phyloP scores from a whole-genome alignment of 1,140 invertebrate species.

The Drosophila lacertosa region DNA sequence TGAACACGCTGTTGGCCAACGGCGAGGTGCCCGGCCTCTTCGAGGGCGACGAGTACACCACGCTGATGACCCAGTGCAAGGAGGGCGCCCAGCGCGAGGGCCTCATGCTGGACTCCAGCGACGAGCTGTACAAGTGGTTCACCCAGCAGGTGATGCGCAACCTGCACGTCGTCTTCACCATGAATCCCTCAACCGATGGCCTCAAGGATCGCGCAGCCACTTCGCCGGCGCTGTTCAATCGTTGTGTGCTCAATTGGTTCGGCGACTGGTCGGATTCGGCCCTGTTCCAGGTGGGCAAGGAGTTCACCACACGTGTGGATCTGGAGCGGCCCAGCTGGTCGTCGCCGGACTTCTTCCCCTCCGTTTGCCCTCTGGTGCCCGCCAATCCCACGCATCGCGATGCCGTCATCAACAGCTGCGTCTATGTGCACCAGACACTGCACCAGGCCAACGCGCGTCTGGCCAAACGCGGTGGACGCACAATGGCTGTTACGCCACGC shows the following conservation, averaged over 20 bases:
- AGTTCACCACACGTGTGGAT: conserved; percentile 94
- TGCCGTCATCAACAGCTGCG: conserved; percentile 98
- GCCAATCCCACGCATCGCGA: conserved; percentile 93
- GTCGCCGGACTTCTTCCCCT: conserved; percentile 94
- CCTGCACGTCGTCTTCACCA: conserved; percentile 99
- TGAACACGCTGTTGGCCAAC: conserved; percentile 99
- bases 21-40: conserved; percentile 96
- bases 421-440: conserved; percentile 98
- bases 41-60: conserved; percentile 98
- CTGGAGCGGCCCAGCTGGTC: conserved; percentile 92
- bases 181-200: conserved; percentile 99
- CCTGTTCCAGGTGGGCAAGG: conserved; percentile 94
- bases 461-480: conserved; percentile 95
- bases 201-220: conserved; percentile 99
- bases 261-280: conserved; percentile 99
- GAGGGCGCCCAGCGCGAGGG: conserved; percentile 99
- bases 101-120: conserved; percentile 98
- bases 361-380: conserved; percentile 91
- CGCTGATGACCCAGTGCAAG: conserved; percentile 99
- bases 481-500: conserved; percentile 98
- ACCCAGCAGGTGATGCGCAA: conserved; percentile 99
- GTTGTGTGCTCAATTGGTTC: conserved; percentile 99
- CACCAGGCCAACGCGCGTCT: conserved; percentile 96
- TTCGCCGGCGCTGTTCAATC: conserved; percentile 99
- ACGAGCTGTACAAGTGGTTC: conserved; percentile 99